A percentile compares a stretch with the other conserved stretches of the same genome.
Conservation (phyloP, 2,113 vertebrate genomes). For the Oryzias curvinotus region DNA sequence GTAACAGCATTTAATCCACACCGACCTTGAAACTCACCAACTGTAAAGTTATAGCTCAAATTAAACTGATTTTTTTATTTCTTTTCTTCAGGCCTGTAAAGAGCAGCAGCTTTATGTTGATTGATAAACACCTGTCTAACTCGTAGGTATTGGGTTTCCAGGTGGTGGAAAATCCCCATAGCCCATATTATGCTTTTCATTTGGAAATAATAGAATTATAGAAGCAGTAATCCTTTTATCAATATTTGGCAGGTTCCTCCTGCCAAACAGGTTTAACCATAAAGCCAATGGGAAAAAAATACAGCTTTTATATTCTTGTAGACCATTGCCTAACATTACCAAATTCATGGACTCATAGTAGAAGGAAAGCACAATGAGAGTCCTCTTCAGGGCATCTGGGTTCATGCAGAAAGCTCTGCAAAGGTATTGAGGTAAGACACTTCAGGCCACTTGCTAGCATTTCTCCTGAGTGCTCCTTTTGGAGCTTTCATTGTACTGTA, state of each 20-base stretch:
- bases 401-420: background rate
- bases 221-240: slow-evolving; percentile 9
- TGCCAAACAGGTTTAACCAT: background rate
- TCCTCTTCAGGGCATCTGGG: background rate
- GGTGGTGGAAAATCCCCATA: background rate
- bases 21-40: background rate
- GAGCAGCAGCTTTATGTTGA: slow-evolving; percentile 2
- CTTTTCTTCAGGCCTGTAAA: background rate
- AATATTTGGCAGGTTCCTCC: background rate
- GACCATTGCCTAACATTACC: too few species aligned
- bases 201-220: slow-evolving; percentile 3
- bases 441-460: slow-evolving; percentile 1
- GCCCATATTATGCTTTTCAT: background rate
- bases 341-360: background rate
- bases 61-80: too few species aligned
- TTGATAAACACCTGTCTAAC: slow-evolving; percentile 1
- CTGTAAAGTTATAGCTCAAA: background rate
- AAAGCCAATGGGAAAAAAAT: background rate
- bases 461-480: background rate
- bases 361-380: background rate
- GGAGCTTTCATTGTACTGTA: background rate
- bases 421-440: background rate
- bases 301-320: background rate
- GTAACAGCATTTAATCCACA: too few species aligned
- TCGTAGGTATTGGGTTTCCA: background rate